These are phyloP conservation scores for Rhegmatorhina hoffmannsi DNA, from an alignment of 2,113 vertebrate genomes.

Conservation along the genomic window DNA sequence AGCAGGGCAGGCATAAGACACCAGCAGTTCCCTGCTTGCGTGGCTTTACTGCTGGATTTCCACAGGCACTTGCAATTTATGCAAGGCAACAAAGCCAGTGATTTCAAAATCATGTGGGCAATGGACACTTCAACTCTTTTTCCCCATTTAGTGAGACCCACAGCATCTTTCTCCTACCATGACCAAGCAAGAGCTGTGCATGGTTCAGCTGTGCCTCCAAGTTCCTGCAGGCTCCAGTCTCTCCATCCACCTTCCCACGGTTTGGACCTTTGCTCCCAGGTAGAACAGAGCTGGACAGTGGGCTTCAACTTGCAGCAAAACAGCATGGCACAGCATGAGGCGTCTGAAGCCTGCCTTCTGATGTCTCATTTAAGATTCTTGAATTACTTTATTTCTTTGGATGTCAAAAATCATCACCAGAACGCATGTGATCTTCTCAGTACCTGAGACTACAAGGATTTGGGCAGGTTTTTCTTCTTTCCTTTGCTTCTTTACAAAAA, in stretches of 20 bases:
- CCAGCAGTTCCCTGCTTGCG: neutral
- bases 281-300: neutral
- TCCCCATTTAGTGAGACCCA: neutral
- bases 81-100: neutral
- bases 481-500: constrained; percentile 19
- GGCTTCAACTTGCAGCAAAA: neutral
- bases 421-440: neutral
- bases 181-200: accelerated
- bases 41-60: neutral
- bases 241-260: neutral
- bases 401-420: constrained; percentile 1
- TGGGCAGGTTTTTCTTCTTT: neutral
- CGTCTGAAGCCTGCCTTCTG: neutral
- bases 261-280: neutral
- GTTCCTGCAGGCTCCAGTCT: neutral
- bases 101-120: neutral
- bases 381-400: neutral
- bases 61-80: neutral
- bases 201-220: accelerated
- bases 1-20: accelerated
- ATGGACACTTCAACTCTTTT: neutral
- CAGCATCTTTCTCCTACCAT: accelerated
- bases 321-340: neutral
- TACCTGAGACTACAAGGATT: constrained; percentile 33
- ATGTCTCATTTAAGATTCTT: neutral